Conservation (phyloP, 1,140 invertebrate genomes). For the Philotrypesis tridentata region DNA sequence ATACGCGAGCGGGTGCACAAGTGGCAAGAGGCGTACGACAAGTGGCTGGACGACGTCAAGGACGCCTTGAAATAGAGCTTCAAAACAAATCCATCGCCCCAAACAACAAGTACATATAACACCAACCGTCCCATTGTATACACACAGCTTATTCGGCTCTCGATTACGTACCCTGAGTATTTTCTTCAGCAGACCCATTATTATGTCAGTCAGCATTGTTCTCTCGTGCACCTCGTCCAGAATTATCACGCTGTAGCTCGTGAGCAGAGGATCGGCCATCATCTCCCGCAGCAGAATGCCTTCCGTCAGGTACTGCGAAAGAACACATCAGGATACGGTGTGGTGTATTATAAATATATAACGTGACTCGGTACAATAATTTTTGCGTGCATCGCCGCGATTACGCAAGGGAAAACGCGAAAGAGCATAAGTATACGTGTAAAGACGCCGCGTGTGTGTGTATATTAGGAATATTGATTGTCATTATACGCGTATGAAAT, state of each 20-base stretch:
- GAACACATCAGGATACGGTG: slow-evolving; percentile 25
- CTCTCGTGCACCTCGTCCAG: slow-evolving; percentile 98
- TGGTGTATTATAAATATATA: too few species aligned
- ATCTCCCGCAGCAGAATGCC: slow-evolving; percentile 95
- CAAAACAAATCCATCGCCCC: too few species aligned
- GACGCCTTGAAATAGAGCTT: not conserved
- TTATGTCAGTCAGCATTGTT: slow-evolving; percentile 93
- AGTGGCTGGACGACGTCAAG: not conserved
- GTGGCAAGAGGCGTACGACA: not conserved
- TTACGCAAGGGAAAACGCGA: too few species aligned
- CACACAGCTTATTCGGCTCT: too few species aligned
- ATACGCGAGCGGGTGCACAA: too few species aligned
- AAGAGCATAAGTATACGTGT: too few species aligned
- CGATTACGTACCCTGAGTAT: slow-evolving; percentile 81
- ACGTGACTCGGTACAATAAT: not conserved
- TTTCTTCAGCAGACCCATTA: slow-evolving; percentile 96
- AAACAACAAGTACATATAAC: too few species aligned
- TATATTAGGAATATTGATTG: too few species aligned
- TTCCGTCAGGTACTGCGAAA: slow-evolving; percentile 94
- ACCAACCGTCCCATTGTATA: too few species aligned
- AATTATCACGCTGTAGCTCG: slow-evolving; percentile 92
- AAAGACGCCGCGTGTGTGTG: too few species aligned
- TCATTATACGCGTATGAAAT: too few species aligned
- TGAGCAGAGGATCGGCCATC: slow-evolving; percentile 93
- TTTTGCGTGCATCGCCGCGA: too few species aligned